Base-by-base conservation (phyloP, 2,888 invertebrate species). In the Scelioninae gen. 2 region DNA sequence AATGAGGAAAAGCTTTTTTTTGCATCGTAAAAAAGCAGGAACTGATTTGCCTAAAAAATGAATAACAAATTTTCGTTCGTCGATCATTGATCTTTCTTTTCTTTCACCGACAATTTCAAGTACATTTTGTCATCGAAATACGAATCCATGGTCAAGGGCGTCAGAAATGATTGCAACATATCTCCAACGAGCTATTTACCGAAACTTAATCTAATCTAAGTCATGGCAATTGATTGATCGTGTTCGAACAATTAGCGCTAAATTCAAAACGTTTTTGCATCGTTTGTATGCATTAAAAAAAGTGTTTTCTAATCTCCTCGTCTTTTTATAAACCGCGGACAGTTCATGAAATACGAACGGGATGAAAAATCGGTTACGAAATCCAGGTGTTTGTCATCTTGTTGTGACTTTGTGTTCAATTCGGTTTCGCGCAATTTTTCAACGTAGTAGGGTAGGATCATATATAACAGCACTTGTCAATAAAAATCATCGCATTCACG, bases 391-490 rank as follows among this genome's bases (percentile, higher is more conserved):
- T 35, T 35, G 2, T 35, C 7, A 35, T 13, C 35, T 37, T 37
- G 3, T 6, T 35, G 15, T 35, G 15, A 15, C 37, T 31, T 50
- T 33, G 22, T 7, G 13, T 37, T 22, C 22, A 11, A n/a, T 1
- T 37, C 4, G 16, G 13, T 61, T 41, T 28, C 35, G 50, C 31
- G 43, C 52, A 71, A 74, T 78, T 79, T 77, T 78, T 76, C 76
- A 65, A 70, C 76, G 76, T 69, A 80, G 80, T 76, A 81, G 79
- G 79, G 78, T 73, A 63, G 33, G 39, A 35, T 39, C 63, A 64
- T 82, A 82, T 83, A 83, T 83, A 82, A 81, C 77, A 72, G 79
- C 77, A 73, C 78, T 57, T 78, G 78, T 70, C 78, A 79, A 79
- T 78, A 80, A 81, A 78, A 76, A 78, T 78, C 79, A 75, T 77